Base-by-base conservation (phyloP, 2,113 vertebrate species). In the Megaleporinus macrocephalus region DNA sequence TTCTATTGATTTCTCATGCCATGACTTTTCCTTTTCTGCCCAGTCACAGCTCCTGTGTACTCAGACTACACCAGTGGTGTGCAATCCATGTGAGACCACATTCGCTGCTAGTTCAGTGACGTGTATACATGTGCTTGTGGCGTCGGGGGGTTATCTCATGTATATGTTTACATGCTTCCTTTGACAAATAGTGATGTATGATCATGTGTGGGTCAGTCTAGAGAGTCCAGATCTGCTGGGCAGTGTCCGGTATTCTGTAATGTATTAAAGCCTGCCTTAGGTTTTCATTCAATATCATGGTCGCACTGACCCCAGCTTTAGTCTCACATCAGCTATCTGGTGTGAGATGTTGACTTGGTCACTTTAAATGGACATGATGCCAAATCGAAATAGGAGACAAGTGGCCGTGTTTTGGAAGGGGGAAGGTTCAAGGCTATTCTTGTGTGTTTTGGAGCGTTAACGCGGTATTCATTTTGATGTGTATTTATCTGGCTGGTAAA, bases 401-500 rank as follows among this genome's bases (percentile, higher is more conserved):
- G 36, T 62, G 22, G 0, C 41, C 30, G 7, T 55, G 49, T 53
- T 78, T 33, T 27, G 24, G 27, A 16, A 49, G 18, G 78, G 76
- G 51, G 70, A 86, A 89, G 85, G 85, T 83, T 73, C 71, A 76
- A 55, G 27, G 26, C 6, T 59, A 63, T 24, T 61, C 69, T 4
- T 57, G 30, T 16, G 14, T 73, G 68, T 69, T 20, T 33, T 70
- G 65, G 70, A 20, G 61, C 59, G 44, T 80, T 82, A 77, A 62
- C 27, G 66, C 55, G 65, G 24, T 30, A 9, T 63, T 44, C 30
- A 57, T 30, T 86, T 26, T 84, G n/a, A 76, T 76, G 57, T 81
- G 27, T 76, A 73, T 83, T 85, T 79, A 72, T 76, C 68, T 69
- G 61, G 29, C 47, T 72, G n/a, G 44, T 57, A 66, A 81, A 65